Evolutionary conservation across 2,888 invertebrate genomes (phyloP).

Genomic region (Hypselothyrea guttata): DNA sequence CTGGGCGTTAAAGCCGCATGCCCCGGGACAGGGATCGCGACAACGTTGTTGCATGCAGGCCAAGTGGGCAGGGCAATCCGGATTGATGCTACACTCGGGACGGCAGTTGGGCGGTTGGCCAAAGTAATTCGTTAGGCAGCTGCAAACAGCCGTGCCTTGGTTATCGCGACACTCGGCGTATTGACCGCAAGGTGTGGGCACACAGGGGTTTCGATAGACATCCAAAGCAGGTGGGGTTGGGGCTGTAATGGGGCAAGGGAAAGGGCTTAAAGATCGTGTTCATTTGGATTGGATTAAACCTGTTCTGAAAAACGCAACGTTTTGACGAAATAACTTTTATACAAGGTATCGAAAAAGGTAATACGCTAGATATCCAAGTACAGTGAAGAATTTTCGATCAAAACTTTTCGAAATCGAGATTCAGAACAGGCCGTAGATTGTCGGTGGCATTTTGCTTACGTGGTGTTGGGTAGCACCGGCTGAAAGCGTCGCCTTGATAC

Average conservation of each 20-base stretch:
- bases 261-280: background rate
- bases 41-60: slow-evolving; percentile 89
- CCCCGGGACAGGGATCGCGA: slow-evolving; percentile 88
- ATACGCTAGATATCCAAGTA: too few species aligned
- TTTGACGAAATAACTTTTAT: too few species aligned
- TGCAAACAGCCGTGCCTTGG: slow-evolving; percentile 86
- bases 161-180: slow-evolving; percentile 87
- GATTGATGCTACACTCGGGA: slow-evolving; percentile 87
- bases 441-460: too few species aligned
- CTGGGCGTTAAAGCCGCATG: slow-evolving; percentile 86
- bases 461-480: slow-evolving; percentile 84
- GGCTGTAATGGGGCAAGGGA: slow-evolving; percentile 32
- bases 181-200: slow-evolving; percentile 89
- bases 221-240: slow-evolving; percentile 60
- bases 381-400: too few species aligned
- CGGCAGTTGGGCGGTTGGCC: slow-evolving; percentile 88
- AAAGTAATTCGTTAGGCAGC: slow-evolving; percentile 86
- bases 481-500: slow-evolving; percentile 90
- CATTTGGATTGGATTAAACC: too few species aligned
- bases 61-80: slow-evolving; percentile 87
- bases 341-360: too few species aligned
- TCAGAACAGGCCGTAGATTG: background rate
- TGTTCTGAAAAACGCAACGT: too few species aligned
- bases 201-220: slow-evolving; percentile 85
- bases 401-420: background rate